These are phyloP conservation scores for Cremastinae sp. DNA, from an alignment of 2,888 invertebrate genomes.

Conservation along the genomic window DNA sequence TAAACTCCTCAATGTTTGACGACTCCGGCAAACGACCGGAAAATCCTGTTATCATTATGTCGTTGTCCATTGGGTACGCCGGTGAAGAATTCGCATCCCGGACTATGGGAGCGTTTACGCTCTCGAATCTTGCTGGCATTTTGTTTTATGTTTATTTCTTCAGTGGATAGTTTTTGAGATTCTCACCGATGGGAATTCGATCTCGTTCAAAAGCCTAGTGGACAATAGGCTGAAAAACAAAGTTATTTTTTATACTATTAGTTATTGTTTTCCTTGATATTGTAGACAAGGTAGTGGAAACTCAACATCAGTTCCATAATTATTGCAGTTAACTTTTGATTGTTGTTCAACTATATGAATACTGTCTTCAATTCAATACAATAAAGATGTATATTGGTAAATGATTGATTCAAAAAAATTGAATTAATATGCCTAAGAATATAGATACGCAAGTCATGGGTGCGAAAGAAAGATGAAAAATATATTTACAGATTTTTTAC, in stretches of 20 bases:
- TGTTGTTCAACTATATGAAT: no score
- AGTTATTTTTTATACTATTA: no score
- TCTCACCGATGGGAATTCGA: conserved; percentile 59
- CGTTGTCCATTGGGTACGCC: conserved; percentile 82
- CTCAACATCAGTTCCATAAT: no score
- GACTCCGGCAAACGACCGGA: conserved; percentile 96
- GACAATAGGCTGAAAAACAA: conserved; percentile 72
- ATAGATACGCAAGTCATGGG: no score
- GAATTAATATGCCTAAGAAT: no score
- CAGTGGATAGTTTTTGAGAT: not conserved
- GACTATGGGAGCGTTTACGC: conserved; percentile 79
- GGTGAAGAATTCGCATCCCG: conserved; percentile 69
- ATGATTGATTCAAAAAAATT: no score
- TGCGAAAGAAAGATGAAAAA: not conserved
- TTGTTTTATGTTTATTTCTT: conserved; percentile 67
- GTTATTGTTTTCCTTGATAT: no score
- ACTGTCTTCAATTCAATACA: no score
- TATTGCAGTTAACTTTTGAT: no score
- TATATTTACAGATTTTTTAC: conserved; percentile 2
- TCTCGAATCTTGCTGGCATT: conserved; percentile 87
- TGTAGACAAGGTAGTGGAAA: no score
- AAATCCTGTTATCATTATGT: conserved; percentile 91
- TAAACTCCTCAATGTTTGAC: conserved; percentile 94
- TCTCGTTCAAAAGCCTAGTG: conserved; percentile 71
- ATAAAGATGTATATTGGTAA: no score